Conservation (phyloP, 2,888 invertebrate species). For the Isoperla grammatica region DNA sequence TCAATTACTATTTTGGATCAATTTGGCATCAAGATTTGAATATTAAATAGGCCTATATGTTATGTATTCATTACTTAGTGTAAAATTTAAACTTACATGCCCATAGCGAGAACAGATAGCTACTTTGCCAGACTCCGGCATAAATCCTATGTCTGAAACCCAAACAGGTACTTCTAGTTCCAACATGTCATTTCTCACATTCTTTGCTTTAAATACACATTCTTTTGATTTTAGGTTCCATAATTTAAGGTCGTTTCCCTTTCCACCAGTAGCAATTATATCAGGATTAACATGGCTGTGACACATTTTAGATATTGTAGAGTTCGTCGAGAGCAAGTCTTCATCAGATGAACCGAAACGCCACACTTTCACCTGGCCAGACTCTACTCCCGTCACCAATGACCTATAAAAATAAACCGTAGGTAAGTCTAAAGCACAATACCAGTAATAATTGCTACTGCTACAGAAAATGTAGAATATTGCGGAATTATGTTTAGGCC, state of each 20-base stretch:
- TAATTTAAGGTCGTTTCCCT: slow-evolving; percentile 81
- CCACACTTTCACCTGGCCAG: slow-evolving; percentile 61
- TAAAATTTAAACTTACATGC: slow-evolving; percentile 66
- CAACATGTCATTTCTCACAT: slow-evolving; percentile 66
- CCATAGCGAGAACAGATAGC: slow-evolving; percentile 79
- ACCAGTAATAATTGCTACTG: too few species aligned
- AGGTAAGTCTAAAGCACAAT: too few species aligned
- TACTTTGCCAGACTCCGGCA: slow-evolving; percentile 55
- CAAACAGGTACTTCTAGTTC: slow-evolving; percentile 80
- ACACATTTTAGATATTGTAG: slow-evolving; percentile 50
- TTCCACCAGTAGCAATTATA: slow-evolving; percentile 81
- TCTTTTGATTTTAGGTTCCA: slow-evolving; percentile 59
- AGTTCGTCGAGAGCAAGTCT: slow-evolving; percentile 17
- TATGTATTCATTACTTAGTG: too few species aligned
- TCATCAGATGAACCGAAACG: slow-evolving; percentile 43
- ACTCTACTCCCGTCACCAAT: slow-evolving; percentile 53
- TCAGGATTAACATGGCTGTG: slow-evolving; percentile 53
- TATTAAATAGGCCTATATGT: too few species aligned
- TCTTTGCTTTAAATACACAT: slow-evolving; percentile 55
- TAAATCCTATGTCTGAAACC: slow-evolving; percentile 76
- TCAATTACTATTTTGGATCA: too few species aligned
- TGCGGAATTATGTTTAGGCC: too few species aligned
- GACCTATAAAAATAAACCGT: slow-evolving; percentile 38
- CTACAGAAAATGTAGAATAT: too few species aligned
- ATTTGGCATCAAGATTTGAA: too few species aligned